These are phyloP conservation scores for Drosophila lutescens DNA, from an alignment of 2,888 invertebrate genomes.

Conservation along the genomic window DNA sequence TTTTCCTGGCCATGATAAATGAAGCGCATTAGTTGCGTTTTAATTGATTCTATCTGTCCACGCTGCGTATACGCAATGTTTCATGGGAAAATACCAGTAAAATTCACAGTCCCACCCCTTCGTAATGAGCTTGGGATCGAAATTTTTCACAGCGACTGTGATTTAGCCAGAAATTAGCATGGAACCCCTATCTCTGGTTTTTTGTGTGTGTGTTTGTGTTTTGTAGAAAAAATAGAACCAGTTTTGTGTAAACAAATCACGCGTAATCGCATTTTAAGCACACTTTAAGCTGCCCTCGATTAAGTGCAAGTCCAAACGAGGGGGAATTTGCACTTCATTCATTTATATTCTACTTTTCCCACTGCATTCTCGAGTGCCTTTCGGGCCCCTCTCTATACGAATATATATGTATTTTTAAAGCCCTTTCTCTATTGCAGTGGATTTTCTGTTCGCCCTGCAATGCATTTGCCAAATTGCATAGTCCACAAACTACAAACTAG, in stretches of 20 bases:
- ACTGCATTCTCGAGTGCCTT: conserved; percentile 25
- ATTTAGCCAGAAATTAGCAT: conserved; percentile 68
- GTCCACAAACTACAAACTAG: conserved; percentile 6
- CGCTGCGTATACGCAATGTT: conserved; percentile 29
- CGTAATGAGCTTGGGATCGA: conserved; percentile 14
- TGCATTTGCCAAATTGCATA: conserved; percentile 50
- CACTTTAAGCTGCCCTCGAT: conserved; percentile 63
- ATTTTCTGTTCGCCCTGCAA: conserved; percentile 7
- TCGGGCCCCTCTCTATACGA: neutral
- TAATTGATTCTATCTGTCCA: conserved; percentile 69
- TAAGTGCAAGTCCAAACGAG: conserved; percentile 29
- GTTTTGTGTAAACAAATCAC: conserved; percentile 61
- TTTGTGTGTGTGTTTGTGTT: conserved; percentile 17
- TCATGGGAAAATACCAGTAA: conserved; percentile 30
- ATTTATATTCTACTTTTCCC: conserved; percentile 35
- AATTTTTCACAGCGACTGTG: conserved; percentile 45
- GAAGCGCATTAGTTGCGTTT: conserved; percentile 72
- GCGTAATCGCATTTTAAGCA: conserved; percentile 71
- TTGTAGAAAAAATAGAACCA: conserved; percentile 40
- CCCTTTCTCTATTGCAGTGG: conserved; percentile 10
- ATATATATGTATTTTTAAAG: neutral
- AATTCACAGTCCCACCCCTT: neutral
- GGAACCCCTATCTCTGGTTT: neutral
- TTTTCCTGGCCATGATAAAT: conserved; percentile 56
- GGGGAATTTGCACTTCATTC: conserved; percentile 41